Conservation (phyloP, 1,140 invertebrate species). For the Zelostemma sp. region DNA sequence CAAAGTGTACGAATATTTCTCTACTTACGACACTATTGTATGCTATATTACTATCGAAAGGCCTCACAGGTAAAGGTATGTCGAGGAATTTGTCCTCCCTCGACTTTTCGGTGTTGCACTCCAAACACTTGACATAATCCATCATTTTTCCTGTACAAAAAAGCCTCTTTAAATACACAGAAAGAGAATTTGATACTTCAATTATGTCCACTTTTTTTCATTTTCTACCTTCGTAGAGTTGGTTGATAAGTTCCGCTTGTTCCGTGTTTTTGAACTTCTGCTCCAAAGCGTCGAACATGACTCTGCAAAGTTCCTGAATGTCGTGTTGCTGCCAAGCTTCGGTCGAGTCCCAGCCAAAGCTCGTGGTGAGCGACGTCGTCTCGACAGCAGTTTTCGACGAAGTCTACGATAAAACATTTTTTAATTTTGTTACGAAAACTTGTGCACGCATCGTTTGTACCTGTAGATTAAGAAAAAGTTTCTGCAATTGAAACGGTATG, state of each 20-base stretch:
- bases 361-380: conserved; percentile 89
- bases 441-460: conserved; percentile 62
- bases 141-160: conserved; percentile 83
- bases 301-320: conserved; percentile 90
- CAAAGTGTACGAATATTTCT: not conserved
- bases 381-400: conserved; percentile 82
- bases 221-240: conserved; percentile 76
- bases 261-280: conserved; percentile 88
- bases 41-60: conserved; percentile 83
- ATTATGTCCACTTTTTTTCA: too few relatives aligned
- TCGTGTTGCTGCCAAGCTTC: conserved; percentile 96
- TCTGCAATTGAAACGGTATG: conserved; percentile 91
- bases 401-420: conserved; percentile 71
- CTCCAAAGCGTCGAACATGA: conserved; percentile 94
- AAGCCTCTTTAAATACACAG: not conserved
- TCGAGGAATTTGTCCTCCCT: conserved; percentile 89
- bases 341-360: conserved; percentile 93
- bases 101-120: conserved; percentile 88
- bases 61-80: conserved; percentile 88
- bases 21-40: conserved; percentile 83
- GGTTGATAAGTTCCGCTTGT: conserved; percentile 86
- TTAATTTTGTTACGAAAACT: too few relatives aligned
- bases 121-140: conserved; percentile 92
- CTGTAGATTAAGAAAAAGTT: conserved; percentile 89
- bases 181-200: conserved; percentile 1